Base-by-base conservation (phyloP, 1,140 invertebrate genomes). In the Hylaeus volcanicus region DNA sequence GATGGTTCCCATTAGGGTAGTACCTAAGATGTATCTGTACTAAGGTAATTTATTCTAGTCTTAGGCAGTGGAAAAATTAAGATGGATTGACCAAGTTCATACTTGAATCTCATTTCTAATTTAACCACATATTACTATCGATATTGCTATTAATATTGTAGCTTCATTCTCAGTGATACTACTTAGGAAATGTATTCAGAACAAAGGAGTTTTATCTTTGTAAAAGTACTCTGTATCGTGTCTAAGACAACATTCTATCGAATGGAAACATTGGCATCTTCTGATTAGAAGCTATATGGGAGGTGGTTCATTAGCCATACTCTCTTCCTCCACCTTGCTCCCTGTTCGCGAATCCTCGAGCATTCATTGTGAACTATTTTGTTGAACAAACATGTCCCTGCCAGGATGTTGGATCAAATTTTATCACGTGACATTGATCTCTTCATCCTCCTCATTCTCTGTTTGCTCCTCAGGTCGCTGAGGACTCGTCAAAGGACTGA, bases 401-500 rank as follows among this genome's bases (percentile, higher is more conserved):
- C 55, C 69, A 48, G 83, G 9, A 39, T 60, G 5, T 51, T 45
- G 51, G 41, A 48, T 39, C 63, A 15, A 79, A 81, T 84, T 88
- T 91, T 90, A 95, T 97, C 96, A 97, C 94, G 96, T 97, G 91
- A 97, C 96, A 89, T 96, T 96, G 82, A 97, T 97, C 91, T 97
- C 96, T 88, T 97, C 96, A 86, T 97, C 96, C 74, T 95, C 96
- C 43, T 96, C 96, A 86, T 96, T 96, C 60, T 96, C 96, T 74
- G 94, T 95, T 68, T 96, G 95, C 51, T 96, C 94, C 1, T 94
- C 94, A 5, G 90, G 84, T 85, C 93, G 93, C 65, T 93, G 92
- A 3, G 93, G 93, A 88, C 93, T 94, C 86, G 90, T 94, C 82
- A 91, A 92, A 86, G 93, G 93, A 82, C 91, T 92, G 74, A 92